Evolutionary conservation across 2,113 vertebrate genomes (phyloP).

Genomic region (Parotia lawesii): DNA sequence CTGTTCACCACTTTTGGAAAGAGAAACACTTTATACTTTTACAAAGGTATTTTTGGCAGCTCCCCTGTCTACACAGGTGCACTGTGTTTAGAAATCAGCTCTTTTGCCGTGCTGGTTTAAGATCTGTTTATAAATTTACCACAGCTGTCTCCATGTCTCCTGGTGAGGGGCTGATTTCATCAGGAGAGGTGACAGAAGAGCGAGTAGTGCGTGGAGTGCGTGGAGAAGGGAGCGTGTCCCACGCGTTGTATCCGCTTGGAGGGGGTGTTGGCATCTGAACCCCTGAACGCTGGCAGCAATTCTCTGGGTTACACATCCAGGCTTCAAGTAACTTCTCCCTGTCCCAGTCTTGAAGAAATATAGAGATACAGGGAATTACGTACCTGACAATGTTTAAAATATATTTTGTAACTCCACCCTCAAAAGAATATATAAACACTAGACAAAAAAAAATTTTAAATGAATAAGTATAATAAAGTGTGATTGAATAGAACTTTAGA

Average conservation of each 20-base stretch:
- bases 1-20: not conserved
- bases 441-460: not conserved
- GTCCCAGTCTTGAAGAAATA: conserved; percentile 88
- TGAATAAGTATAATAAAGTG: not conserved
- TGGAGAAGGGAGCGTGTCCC: conserved; percentile 94
- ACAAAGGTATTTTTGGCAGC: not conserved
- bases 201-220: conserved; percentile 91
- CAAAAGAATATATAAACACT: not conserved
- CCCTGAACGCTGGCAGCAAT: conserved; percentile 95
- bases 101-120: not conserved
- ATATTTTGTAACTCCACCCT: not conserved
- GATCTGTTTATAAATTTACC: conserved; percentile 67
- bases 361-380: not conserved
- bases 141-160: conserved; percentile 84
- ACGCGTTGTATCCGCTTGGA: conserved; percentile 92
- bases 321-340: conserved; percentile 96
- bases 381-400: not conserved
- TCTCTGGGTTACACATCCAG: conserved; percentile 94
- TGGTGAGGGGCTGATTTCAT: conserved; percentile 89
- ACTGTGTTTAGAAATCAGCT: not conserved
- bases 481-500: not conserved
- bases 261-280: conserved; percentile 96
- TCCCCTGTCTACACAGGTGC: not conserved
- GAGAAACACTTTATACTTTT: not conserved
- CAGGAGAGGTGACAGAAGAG: conserved; percentile 91